phyloP scores from a whole-genome alignment of 2,797 vertebrate genomes.

The Scleropages formosus region DNA sequence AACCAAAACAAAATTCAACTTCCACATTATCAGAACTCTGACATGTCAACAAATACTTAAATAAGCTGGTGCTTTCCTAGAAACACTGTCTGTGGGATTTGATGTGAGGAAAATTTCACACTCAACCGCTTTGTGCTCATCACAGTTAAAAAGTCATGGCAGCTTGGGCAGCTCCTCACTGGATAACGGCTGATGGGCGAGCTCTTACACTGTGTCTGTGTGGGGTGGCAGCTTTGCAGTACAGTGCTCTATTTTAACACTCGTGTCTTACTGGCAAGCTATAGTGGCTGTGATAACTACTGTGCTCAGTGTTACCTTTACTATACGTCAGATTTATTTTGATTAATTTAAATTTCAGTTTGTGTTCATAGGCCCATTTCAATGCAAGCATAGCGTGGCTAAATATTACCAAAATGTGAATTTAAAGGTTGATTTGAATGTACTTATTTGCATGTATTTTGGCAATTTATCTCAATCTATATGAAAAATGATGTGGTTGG shows the following conservation, averaged over 20 bases:
- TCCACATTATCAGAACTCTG: not conserved
- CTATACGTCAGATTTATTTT: not conserved
- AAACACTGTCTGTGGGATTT: slow-evolving; percentile 1
- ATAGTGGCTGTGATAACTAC: slow-evolving; percentile 44
- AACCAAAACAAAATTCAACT: too few species aligned
- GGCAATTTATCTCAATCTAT: not conserved
- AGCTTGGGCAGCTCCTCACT: too few species aligned
- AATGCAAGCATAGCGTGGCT: not conserved
- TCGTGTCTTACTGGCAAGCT: too few species aligned
- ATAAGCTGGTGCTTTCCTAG: slow-evolving; percentile 6
- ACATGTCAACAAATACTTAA: slow-evolving; percentile 4
- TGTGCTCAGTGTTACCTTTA: slow-evolving; percentile 30
- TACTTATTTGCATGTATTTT: not conserved
- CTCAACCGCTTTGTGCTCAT: not conserved
- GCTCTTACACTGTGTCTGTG: not conserved
- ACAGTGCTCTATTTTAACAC: not conserved
- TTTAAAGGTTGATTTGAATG: not conserved
- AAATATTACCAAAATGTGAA: too few species aligned
- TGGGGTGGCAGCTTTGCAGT: slow-evolving; percentile 5
- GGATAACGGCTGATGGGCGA: not conserved
- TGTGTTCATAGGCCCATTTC: too few species aligned
- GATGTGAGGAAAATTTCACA: not conserved
- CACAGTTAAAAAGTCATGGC: not conserved
- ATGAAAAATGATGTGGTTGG: not conserved
- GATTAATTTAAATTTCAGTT: not conserved